Conservation (phyloP, 2,797 vertebrate genomes). For the Spinus pinus region DNA sequence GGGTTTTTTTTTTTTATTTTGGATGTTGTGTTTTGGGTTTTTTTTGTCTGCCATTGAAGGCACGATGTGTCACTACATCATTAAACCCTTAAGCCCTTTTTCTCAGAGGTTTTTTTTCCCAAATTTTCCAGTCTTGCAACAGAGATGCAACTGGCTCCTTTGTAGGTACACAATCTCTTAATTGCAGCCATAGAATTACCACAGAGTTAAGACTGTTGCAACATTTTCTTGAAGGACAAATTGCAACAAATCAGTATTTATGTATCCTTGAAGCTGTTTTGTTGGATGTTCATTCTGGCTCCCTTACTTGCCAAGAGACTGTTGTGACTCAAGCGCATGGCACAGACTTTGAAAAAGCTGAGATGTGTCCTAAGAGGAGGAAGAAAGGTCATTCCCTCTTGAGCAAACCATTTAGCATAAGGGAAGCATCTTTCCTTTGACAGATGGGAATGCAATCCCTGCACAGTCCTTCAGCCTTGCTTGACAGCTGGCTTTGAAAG, state of each 20-base stretch:
- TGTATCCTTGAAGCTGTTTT: neutral
- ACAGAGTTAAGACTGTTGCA: neutral
- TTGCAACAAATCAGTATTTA: neutral
- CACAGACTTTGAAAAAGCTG: neutral
- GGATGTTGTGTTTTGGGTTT: neutral
- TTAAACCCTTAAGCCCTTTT: neutral
- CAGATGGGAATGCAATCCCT: neutral
- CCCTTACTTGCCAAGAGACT: neutral
- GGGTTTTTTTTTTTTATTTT: neutral
- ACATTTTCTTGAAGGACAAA: neutral
- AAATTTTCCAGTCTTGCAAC: neutral
- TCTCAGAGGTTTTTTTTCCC: neutral
- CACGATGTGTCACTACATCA: neutral
- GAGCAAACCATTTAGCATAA: neutral
- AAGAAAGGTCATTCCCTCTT: neutral
- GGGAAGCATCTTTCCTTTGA: neutral
- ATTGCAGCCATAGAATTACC: neutral
- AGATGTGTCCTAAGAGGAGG: rapidly evolving
- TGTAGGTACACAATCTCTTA: neutral
- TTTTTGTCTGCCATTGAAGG: neutral
- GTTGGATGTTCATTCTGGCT: neutral
- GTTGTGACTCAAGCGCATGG: neutral
- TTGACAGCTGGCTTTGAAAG: neutral
- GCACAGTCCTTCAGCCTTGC: neutral
- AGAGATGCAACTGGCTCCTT: neutral